Conservation (phyloP, 1,140 invertebrate species). For the Paramacrobiotus metropolitanus region DNA sequence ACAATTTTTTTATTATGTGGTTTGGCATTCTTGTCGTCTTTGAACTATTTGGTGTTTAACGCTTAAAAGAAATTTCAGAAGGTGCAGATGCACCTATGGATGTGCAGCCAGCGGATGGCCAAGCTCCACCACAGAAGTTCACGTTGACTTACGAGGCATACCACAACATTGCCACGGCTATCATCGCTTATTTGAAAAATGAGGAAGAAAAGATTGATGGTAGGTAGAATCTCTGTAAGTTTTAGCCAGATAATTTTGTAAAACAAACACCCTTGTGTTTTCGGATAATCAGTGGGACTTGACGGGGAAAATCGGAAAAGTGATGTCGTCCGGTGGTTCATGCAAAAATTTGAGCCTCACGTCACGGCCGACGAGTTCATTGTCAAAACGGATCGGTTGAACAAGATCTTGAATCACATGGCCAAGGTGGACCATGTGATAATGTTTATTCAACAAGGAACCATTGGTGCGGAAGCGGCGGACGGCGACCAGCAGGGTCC, state of each 20-base stretch:
- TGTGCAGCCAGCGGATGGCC: too few relatives aligned
- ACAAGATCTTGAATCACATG: slow-evolving; percentile 80
- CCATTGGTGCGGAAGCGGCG: slow-evolving; percentile 15
- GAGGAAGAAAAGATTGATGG: slow-evolving; percentile 6
- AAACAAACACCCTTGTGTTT: too few relatives aligned
- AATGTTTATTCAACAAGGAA: slow-evolving; percentile 10
- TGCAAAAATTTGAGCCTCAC: slow-evolving; percentile 60
- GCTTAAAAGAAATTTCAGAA: too few relatives aligned
- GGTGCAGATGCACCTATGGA: too few relatives aligned
- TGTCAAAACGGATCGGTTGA: slow-evolving; percentile 65
- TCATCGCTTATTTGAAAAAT: slow-evolving; percentile 7
- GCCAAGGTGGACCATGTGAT: slow-evolving; percentile 34
- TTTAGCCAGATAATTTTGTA: slow-evolving; percentile 5
- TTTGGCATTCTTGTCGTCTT: too few relatives aligned
- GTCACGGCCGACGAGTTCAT: slow-evolving; percentile 74
- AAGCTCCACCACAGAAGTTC: too few relatives aligned
- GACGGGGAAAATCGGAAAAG: slow-evolving; percentile 38
- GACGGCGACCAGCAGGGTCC: slow-evolving; percentile 24
- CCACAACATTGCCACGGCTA: not conserved
- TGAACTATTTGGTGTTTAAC: too few relatives aligned
- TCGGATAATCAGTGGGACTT: too few relatives aligned
- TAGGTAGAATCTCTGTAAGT: slow-evolving; percentile 9
- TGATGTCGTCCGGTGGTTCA: slow-evolving; percentile 78
- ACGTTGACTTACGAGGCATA: not conserved
- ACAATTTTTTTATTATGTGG: too few relatives aligned